Evolutionary conservation across 2,888 invertebrate genomes (phyloP).

Genomic region (Hymenopus coronatus): DNA sequence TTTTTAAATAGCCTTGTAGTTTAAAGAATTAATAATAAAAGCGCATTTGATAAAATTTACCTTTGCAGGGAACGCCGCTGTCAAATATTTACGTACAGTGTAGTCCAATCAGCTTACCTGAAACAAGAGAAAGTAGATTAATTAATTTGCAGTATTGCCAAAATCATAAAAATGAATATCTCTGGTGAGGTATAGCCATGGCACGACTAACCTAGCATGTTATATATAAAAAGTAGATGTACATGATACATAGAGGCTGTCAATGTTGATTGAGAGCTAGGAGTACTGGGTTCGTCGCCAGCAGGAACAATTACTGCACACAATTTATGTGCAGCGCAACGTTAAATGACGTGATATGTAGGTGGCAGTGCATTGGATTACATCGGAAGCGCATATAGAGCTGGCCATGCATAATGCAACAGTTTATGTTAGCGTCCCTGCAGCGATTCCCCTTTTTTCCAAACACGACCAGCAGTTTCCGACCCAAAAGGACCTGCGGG

Average conservation of each 20-base stretch:
- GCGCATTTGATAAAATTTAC: too few species aligned
- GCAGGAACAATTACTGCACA: not conserved
- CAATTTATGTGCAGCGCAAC: slow-evolving; percentile 12
- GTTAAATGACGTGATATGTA: slow-evolving; percentile 16
- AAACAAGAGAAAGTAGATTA: not conserved
- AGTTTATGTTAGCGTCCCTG: not conserved
- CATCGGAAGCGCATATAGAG: not conserved
- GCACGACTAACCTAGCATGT: not conserved
- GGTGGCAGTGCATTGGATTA: slow-evolving; percentile 9
- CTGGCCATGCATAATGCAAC: not conserved
- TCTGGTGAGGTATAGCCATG: not conserved
- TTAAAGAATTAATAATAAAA: too few species aligned
- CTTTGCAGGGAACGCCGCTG: too few species aligned
- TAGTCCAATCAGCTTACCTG: not conserved
- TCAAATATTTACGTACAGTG: not conserved
- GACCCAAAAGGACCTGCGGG: too few species aligned
- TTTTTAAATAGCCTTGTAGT: too few species aligned
- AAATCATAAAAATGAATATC: not conserved
- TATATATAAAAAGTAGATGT: not conserved
- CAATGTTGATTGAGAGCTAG: slow-evolving; percentile 14
- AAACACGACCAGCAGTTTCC: not conserved
- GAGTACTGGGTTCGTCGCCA: not conserved
- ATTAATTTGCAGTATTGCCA: not conserved
- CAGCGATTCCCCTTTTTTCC: not conserved
- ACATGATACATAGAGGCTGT: not conserved